Evolutionary conservation across 2,888 invertebrate species (phyloP), one percentile per base, ranked within the genome.

Genomic region (Rhagonycha lutea): DNA sequence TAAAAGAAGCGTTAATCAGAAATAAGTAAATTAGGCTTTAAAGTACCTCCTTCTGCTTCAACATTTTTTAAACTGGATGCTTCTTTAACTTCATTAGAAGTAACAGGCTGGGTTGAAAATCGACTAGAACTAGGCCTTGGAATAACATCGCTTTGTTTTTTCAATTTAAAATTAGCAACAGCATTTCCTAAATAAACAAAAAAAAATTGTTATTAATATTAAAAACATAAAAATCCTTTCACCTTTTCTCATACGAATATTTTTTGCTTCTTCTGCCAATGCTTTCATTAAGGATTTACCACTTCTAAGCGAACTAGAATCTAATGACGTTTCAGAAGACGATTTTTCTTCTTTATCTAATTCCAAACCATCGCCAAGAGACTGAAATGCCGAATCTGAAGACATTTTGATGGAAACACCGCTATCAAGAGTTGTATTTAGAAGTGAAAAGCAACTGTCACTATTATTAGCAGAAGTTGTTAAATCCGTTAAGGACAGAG

Each of bases 61-160:
- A 88, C 81, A 86, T 81, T 78, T 28, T 83, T 83, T 10, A 84
- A 79, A 72, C 83, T 85, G 8, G 84, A 84, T 24, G 90, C 90
- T 81, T 89, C 89, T 74, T 88, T 86, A n/a, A 92, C 90, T 85
- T 93, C 93, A 76, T 91, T 91, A 78, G 90, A 89, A 2, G 93
- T 92, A 47, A 95, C 91, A 1, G 95, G 94, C 88, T 95, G 94
- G 1, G 94, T 94, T 80, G 91, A 91, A 87, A 92, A 93, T 77
- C 89, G 90, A 78, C 77, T 76, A 26, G 74, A 68, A 47, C 75
- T 79, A 8, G 75, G 71, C 69, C 77, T 75, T 24, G 79, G 80
- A 63, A 76, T 70, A 14, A 69, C 61, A 60, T 72, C 72, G 7
- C 61, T 61, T 61, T 63, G 72, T 67, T 79, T 79, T 47, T 80